Percentiles rank a stretch among this genome's conserved stretches.
These are phyloP conservation scores for Oncorhynchus masou DNA, from an alignment of 2,113 vertebrate species.

Conservation along the genomic window DNA sequence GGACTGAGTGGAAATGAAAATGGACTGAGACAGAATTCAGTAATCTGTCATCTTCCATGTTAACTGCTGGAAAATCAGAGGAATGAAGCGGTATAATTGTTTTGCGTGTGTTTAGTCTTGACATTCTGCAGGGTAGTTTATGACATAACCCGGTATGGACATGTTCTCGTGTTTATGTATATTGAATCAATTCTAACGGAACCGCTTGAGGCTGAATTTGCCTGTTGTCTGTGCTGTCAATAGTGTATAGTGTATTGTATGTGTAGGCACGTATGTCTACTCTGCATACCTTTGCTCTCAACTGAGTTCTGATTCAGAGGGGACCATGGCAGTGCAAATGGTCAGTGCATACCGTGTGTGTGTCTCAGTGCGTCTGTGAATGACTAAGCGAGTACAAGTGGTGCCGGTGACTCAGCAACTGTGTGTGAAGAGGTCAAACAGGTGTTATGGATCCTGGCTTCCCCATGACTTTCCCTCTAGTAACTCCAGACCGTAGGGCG, in stretches of 20 bases:
- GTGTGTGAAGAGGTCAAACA: constrained; percentile 11
- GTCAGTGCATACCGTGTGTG: background rate
- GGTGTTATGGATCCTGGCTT: constrained; percentile 21
- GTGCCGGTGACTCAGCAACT: background rate
- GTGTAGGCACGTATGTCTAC: no score
- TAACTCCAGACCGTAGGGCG: background rate
- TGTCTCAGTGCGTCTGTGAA: background rate
- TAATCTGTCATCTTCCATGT: constrained; percentile 9
- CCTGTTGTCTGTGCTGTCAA: background rate
- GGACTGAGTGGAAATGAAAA: constrained; percentile 30
- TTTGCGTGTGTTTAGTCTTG: background rate
- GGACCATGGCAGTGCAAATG: background rate
- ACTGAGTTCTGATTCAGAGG: background rate
- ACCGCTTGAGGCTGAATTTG: no score
- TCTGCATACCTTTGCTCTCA: no score
- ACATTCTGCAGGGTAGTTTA: background rate
- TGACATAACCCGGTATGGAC: background rate
- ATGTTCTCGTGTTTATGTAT: constrained; percentile 40
- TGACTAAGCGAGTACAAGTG: background rate
- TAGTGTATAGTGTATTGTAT: background rate
- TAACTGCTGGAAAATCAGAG: constrained; percentile 35
- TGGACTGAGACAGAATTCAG: background rate
- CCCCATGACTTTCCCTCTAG: constrained; percentile 2
- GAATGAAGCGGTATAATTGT: constrained; percentile 13
- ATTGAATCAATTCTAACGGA: background rate